Evolutionary conservation across 2,888 invertebrate species (phyloP).

Genomic region (Drosophila anomelani): DNA sequence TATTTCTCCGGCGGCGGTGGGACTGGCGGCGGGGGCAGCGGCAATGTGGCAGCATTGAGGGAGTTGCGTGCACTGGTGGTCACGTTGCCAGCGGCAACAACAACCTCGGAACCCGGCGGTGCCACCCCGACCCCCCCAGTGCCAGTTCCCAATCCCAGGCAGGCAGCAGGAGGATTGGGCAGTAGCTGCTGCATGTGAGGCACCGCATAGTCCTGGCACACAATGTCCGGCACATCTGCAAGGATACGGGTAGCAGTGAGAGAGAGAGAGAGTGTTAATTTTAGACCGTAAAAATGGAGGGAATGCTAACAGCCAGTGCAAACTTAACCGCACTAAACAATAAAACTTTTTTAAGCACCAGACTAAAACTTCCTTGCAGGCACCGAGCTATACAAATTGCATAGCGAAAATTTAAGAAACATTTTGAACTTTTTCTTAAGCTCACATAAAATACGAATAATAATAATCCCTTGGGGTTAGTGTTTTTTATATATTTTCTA

Average conservation of each 20-base stretch:
- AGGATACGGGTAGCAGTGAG: constrained; percentile 32
- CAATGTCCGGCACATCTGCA: constrained; percentile 87
- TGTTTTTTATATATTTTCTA: not conserved
- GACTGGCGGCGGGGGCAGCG: constrained; percentile 86
- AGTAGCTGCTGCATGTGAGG: constrained; percentile 86
- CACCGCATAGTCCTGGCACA: constrained; percentile 88
- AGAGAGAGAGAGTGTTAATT: constrained; percentile 57
- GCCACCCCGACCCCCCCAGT: not conserved
- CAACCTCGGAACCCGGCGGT: constrained; percentile 15
- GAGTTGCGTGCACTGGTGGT: constrained; percentile 82
- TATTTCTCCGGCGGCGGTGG: constrained; percentile 89
- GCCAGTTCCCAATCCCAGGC: not conserved
- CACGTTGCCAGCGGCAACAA: constrained; percentile 54
- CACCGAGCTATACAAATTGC: constrained; percentile 18
- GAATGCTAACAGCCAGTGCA: constrained; percentile 13
- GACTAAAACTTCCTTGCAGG: constrained; percentile 10
- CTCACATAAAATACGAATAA: constrained; percentile 11
- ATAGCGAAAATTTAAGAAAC: constrained; percentile 19
- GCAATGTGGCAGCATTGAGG: constrained; percentile 80
- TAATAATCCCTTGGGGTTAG: constrained; percentile 3
- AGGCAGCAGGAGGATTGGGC: constrained; percentile 65
- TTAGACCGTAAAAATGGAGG: constrained; percentile 55
- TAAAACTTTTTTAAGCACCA: constrained; percentile 29
- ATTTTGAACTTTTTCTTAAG: constrained; percentile 27
- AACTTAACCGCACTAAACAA: constrained; percentile 34